Evolutionary conservation across 2,888 invertebrate genomes (phyloP).

Genomic region (Petrolisthes cinctipes): DNA sequence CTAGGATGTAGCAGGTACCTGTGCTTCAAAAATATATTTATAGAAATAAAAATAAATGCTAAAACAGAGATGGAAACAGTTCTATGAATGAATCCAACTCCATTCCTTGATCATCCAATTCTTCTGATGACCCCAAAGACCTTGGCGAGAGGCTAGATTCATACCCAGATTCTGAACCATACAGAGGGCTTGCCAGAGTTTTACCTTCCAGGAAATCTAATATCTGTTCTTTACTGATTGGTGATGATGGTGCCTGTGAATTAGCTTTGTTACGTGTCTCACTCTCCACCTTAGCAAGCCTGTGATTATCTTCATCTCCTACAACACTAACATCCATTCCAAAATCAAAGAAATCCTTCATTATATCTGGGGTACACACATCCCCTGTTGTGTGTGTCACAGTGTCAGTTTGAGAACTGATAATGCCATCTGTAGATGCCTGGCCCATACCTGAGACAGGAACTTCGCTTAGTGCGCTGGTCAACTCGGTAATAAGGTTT

Average conservation of each 20-base stretch:
- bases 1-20: conserved; percentile 7
- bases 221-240: conserved; percentile 59
- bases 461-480: conserved; percentile 44
- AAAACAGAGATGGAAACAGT: conserved; percentile 52
- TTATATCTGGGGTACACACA: conserved; percentile 36
- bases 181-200: conserved; percentile 17
- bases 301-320: neutral
- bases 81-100: conserved; percentile 49
- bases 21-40: conserved; percentile 17
- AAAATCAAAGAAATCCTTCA: conserved; percentile 55
- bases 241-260: conserved; percentile 33
- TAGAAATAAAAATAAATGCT: neutral
- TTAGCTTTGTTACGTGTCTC: neutral
- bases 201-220: conserved; percentile 56
- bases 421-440: conserved; percentile 17
- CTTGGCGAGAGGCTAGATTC: conserved; percentile 46
- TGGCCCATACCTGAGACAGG: conserved; percentile 12
- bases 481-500: conserved; percentile 49
- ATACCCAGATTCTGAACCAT: conserved; percentile 54
- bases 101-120: conserved; percentile 10
- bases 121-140: conserved; percentile 34
- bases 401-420: neutral
- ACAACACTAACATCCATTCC: neutral
- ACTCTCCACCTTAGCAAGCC: neutral
- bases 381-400: conserved; percentile 1